Evolutionary conservation across 2,888 invertebrate genomes (phyloP).

Genomic region (Meloe dianella): DNA sequence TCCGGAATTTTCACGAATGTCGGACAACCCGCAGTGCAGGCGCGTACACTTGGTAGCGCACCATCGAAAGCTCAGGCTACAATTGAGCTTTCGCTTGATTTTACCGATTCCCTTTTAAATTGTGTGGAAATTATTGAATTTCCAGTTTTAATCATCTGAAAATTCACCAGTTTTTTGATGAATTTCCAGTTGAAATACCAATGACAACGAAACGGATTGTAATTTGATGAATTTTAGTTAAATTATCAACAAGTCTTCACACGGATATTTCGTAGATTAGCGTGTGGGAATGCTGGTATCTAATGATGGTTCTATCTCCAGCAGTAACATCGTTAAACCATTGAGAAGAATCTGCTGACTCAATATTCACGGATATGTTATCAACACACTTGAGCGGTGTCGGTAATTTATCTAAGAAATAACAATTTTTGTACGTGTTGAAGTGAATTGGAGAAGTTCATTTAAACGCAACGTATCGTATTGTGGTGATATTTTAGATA

Average conservation of each 20-base stretch:
- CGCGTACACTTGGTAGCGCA: neutral
- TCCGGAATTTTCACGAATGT: neutral
- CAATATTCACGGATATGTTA: slow-evolving; percentile 17
- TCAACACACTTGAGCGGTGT: slow-evolving; percentile 15
- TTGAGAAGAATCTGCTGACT: slow-evolving; percentile 24
- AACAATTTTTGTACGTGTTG: neutral
- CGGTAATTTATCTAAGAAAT: slow-evolving; percentile 16
- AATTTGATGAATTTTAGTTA: neutral
- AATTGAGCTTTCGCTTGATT: neutral
- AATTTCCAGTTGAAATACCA: neutral
- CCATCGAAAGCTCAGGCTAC: neutral
- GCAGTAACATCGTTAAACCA: neutral
- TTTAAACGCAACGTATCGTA: too few relatives aligned
- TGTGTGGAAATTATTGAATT: neutral
- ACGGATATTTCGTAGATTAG: neutral
- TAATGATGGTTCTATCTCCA: neutral
- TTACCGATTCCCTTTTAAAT: too few relatives aligned
- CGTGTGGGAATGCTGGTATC: neutral
- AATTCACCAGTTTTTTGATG: neutral
- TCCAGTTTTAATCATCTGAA: too few relatives aligned
- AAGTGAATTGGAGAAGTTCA: neutral
- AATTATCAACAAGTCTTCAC: neutral
- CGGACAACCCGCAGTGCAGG: neutral
- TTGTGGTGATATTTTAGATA: too few relatives aligned
- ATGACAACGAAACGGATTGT: neutral